These are phyloP conservation scores for Microcebus tavaratra DNA, from an alignment of 2,113 vertebrate genomes.

Conservation along the genomic window DNA sequence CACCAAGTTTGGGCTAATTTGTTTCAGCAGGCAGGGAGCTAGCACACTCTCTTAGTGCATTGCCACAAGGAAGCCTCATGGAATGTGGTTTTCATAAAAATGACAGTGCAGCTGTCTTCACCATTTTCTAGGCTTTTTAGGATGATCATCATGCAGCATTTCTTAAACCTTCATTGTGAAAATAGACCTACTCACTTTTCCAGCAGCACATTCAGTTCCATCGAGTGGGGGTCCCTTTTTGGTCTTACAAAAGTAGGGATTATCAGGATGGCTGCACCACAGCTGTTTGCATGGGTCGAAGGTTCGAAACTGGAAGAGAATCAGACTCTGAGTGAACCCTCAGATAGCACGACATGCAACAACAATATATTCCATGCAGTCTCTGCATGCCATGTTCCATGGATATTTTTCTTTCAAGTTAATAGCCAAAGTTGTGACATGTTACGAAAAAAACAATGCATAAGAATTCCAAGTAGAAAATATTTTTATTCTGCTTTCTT, in stretches of 20 bases:
- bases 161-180: neutral
- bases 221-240: slow-evolving; percentile 99
- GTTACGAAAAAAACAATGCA: neutral
- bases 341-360: neutral
- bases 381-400: neutral
- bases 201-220: slow-evolving; percentile 94
- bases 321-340: neutral
- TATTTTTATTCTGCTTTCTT: neutral
- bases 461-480: neutral
- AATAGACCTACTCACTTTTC: slow-evolving; percentile 88
- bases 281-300: slow-evolving; percentile 98
- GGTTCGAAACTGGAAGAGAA: slow-evolving; percentile 92
- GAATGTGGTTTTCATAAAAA: neutral
- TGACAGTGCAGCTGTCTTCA: rapidly evolving
- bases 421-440: neutral
- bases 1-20: neutral
- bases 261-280: slow-evolving; percentile 99
- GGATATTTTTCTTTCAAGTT: neutral
- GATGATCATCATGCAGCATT: neutral
- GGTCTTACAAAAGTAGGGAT: slow-evolving; percentile 99
- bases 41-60: neutral
- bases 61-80: neutral
- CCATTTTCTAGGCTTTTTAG: neutral
- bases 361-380: neutral
- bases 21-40: neutral